Evolutionary conservation across 1,140 invertebrate species (phyloP).

Genomic region (Aphaenogaster rudis): DNA sequence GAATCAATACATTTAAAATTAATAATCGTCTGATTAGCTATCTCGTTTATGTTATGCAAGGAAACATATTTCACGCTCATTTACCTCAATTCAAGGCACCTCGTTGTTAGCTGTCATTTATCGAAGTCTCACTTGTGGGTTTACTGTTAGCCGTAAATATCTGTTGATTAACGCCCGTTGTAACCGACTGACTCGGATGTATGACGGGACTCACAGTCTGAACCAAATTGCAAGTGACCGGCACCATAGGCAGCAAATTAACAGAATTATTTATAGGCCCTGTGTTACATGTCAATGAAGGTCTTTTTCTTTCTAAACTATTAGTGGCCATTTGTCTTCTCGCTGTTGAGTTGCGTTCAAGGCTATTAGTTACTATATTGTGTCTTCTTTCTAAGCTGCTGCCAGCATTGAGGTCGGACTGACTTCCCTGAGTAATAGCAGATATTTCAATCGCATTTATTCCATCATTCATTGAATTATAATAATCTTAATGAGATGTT

Average conservation of each 20-base stretch:
- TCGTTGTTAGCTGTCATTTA: constrained; percentile 85
- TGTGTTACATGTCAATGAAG: constrained; percentile 78
- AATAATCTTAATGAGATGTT: neutral
- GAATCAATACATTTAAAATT: constrained; percentile 28
- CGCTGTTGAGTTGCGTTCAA: constrained; percentile 84
- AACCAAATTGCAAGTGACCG: constrained; percentile 84
- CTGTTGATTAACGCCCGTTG: constrained; percentile 79
- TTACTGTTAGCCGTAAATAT: constrained; percentile 79
- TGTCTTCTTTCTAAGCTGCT: constrained; percentile 84
- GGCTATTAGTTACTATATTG: constrained; percentile 85
- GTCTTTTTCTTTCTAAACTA: constrained; percentile 85
- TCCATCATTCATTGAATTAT: neutral
- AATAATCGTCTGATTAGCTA: neutral
- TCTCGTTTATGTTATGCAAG: neutral
- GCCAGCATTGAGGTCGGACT: constrained; percentile 75
- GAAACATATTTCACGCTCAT: neutral
- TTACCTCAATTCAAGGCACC: constrained; percentile 70
- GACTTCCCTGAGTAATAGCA: constrained; percentile 76
- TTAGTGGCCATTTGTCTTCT: constrained; percentile 84
- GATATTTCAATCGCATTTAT: constrained; percentile 35
- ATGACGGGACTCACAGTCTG: constrained; percentile 84
- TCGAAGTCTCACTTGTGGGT: constrained; percentile 78
- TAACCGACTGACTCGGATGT: constrained; percentile 81
- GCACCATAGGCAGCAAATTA: constrained; percentile 84
- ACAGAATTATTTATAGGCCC: constrained; percentile 78